Base-by-base conservation (phyloP, 2,797 vertebrate genomes). In the Rhynchotus rufescens region DNA sequence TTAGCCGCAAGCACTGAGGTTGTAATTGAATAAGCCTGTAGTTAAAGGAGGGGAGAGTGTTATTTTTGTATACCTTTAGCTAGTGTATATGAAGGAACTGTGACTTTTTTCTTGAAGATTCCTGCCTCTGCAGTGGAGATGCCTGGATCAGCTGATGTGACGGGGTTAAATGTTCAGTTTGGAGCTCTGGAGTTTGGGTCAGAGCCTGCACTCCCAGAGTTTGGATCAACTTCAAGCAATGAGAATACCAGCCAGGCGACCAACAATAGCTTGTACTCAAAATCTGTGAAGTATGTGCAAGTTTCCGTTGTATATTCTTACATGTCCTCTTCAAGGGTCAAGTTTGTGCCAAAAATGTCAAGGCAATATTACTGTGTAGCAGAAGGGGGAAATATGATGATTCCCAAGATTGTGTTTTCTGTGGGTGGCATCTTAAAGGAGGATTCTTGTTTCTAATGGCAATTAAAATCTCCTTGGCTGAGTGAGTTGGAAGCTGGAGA, bases 171-270 rank as follows among this genome's bases (percentile, higher is more conserved):
- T 94, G 98, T 99, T 93, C 99, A 99, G 95, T 99, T 99, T 93
- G 99, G 99, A 61, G 99, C 99, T 38, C 95, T 99, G 73, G 99
- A 99, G 96, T 99, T 99, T 94, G 99, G 99, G 93, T 98, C 99
- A 10, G 99, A 99, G 96, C 98, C 99, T 5, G 97, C 98, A 3
- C 92, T 99, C 68, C 97, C 98, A 8, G 99, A 99, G 73, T 99
- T 99, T 89, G 98, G 98, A 95, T 97, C 98, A 64, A 69, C 98
- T 83, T 97, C 98, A 95, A 98, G 96, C 92, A 97, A 77, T 92
- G 98, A 98, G 80, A 98, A 97, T 91, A 97, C 95, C 88, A 98
- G 91, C 88, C 98, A 98, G 91, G 76, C 98, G 4, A 92, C 97
- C 54, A 98, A 98, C 96, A 98, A 97, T 88, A 98, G 97, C 94